These are phyloP conservation scores for Troides aeacus DNA, from an alignment of 2,888 invertebrate genomes.

Conservation along the genomic window DNA sequence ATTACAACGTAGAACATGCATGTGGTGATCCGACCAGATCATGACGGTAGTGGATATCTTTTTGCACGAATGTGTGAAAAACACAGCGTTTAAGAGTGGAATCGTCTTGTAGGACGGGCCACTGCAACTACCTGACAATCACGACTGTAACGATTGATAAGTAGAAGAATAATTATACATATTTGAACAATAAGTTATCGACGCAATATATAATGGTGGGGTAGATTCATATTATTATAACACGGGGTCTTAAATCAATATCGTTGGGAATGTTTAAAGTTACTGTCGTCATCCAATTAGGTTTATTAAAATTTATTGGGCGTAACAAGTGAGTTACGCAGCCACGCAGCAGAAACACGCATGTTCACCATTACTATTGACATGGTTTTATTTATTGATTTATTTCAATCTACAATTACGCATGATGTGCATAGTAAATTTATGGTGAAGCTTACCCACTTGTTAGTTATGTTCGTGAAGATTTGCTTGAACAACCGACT, in stretches of 20 bases:
- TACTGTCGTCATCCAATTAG: slow-evolving; percentile 56
- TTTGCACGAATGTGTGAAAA: no score
- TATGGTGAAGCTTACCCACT: slow-evolving; percentile 28
- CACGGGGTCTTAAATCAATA: slow-evolving; percentile 38
- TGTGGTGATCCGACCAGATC: no score
- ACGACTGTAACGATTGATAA: no score
- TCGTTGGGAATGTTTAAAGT: slow-evolving; percentile 42
- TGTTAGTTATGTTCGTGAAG: slow-evolving; percentile 25
- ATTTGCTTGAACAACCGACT: slow-evolving; percentile 22
- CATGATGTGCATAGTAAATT: slow-evolving; percentile 30
- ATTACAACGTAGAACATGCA: no score
- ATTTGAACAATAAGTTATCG: not conserved
- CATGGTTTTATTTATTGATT: slow-evolving; percentile 62
- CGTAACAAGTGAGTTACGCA: slow-evolving; percentile 58
- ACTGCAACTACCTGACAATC: no score
- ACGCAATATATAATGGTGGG: slow-evolving; percentile 15
- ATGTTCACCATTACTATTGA: slow-evolving; percentile 51
- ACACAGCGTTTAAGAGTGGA: no score
- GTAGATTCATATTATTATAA: slow-evolving; percentile 30
- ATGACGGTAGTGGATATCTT: no score
- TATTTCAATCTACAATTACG: slow-evolving; percentile 49
- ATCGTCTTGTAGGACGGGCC: no score
- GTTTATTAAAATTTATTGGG: slow-evolving; percentile 64
- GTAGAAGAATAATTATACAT: no score
- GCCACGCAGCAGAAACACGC: slow-evolving; percentile 42